These are phyloP conservation scores for Zelleria hepariella DNA, from an alignment of 2,888 invertebrate genomes.

Conservation along the genomic window DNA sequence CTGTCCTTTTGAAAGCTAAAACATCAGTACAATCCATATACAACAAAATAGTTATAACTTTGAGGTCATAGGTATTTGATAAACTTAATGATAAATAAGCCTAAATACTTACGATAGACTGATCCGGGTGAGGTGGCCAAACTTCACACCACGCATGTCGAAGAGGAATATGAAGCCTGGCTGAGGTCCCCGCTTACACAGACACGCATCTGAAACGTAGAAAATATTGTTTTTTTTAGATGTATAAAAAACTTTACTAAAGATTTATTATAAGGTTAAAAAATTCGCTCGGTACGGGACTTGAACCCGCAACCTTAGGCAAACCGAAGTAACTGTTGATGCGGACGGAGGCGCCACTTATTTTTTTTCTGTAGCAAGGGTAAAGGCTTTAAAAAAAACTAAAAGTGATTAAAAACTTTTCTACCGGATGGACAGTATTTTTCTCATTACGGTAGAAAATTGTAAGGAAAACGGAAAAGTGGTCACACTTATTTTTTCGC, in stretches of 20 bases:
- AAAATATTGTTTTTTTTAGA: not conserved
- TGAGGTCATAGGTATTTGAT: not conserved
- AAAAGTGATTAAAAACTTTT: too few relatives aligned
- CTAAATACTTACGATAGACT: slow-evolving; percentile 62
- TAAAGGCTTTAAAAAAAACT: too few relatives aligned
- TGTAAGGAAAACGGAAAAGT: too few relatives aligned
- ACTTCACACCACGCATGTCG: slow-evolving; percentile 76
- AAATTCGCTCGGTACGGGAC: too few relatives aligned
- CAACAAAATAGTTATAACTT: not conserved
- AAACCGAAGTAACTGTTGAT: too few relatives aligned
- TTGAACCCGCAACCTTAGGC: too few relatives aligned
- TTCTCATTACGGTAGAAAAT: too few relatives aligned
- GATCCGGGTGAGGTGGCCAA: slow-evolving; percentile 73
- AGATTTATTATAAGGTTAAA: too few relatives aligned
- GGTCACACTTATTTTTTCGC: too few relatives aligned
- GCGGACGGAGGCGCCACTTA: too few relatives aligned
- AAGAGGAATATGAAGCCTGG: slow-evolving; percentile 77
- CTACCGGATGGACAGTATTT: too few relatives aligned
- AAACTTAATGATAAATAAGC: not conserved
- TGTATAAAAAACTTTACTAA: not conserved
- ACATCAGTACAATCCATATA: slow-evolving; percentile 18
- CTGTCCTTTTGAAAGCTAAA: slow-evolving; percentile 67
- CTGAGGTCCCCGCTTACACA: slow-evolving; percentile 72
- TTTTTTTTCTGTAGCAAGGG: too few relatives aligned
- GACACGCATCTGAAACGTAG: slow-evolving; percentile 63